Base-by-base conservation (phyloP, 2,888 invertebrate genomes). In the Drosophila leonis region DNA sequence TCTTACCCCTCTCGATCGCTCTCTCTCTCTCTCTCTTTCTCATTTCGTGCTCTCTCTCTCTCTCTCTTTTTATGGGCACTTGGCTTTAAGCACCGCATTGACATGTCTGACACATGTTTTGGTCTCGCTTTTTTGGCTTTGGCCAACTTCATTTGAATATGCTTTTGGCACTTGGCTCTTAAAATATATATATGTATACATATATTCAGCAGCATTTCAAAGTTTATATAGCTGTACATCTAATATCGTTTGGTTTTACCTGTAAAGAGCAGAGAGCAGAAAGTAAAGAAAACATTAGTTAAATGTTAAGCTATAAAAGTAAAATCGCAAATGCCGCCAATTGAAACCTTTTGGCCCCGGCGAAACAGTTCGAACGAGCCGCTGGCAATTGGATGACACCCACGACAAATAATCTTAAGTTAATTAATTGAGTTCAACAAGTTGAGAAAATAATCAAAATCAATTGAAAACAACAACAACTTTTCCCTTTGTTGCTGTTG, bases 371-470 rank as follows among this genome's bases (percentile, higher is more conserved):
- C 24, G 52, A 15, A 0, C 20, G 35, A n/a, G 35, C 51, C 24
- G 48, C 29, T n/a, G 54, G 56, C 80, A 80, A 83, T 72, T 82
- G 82, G 71, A 72, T 72, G 82, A 88, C 86, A 88, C 89, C 89
- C 89, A 88, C 88, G 66, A 72, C 78, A 71, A 88, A 70, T 80
- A 83, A 83, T 84, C 90, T 86, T 52, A 52, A 63, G 81, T 85
- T 90, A 90, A 90, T 90, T 90, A 90, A 91, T 90, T 90, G 91
- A 81, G 91, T 91, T 91, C 90, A 90, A 90, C 78, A 82, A 90
- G 91, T 88, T 90, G 70, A 89, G 72, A 74, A 85, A 80, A 82
- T 88, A 90, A 91, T 90, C 80, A 91, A 91, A 91, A 90, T 90
- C 90, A 90, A 90, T 90, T 90, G 72, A 76, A 61, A 33, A 48